Evolutionary conservation across 2,888 invertebrate species (phyloP), one percentile per base, ranked within the genome.

Genomic region (Tiphia femorata): DNA sequence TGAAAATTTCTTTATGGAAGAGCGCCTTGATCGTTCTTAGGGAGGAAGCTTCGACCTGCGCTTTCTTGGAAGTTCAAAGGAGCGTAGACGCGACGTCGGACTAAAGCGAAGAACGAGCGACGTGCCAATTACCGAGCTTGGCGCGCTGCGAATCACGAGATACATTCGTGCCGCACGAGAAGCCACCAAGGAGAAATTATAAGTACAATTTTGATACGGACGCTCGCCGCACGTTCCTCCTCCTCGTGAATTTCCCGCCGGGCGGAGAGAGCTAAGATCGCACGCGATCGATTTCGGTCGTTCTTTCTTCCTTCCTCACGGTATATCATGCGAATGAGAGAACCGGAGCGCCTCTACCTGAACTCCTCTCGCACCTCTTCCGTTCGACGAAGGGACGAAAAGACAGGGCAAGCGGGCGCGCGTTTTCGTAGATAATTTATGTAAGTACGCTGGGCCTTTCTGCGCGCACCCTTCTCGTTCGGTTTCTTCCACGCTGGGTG

Each of bases 101-200:
- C 19, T 20, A 14, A 17, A n/a, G 21, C 19, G n/a, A 21, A 21
- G 10, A 21, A 19, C 19, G 21, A 20, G 38, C 38, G 17, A 7
- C 6, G 5, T 10, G 10, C 10, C 6, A 7, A 7, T 27, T 10
- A 27, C 6, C 27, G 6, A 7, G 5, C 46, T 52, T 46, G 55
- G 44, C 55, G 43, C 48, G 43, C 38, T 29, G 19, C 49, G 19
- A n/a, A 41, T 52, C 48, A 30, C 53, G 55, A 49, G 57, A 46
- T n/a, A n/a, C 43, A 54, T 66, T 61, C 60, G 56, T 60, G 70
- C 58, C 35, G 48, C 53, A 63, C 54, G 68, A 63, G 56, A 70
- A 66, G 62, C 46, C 58, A 35, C 21, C 23, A 17, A n/a, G n/a
- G n/a, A n/a, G 21, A 54, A 57, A 55, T 59, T 49, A 47, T 48